Base-by-base conservation (phyloP, 2,797 vertebrate genomes). In the Pelobates cultripes region DNA sequence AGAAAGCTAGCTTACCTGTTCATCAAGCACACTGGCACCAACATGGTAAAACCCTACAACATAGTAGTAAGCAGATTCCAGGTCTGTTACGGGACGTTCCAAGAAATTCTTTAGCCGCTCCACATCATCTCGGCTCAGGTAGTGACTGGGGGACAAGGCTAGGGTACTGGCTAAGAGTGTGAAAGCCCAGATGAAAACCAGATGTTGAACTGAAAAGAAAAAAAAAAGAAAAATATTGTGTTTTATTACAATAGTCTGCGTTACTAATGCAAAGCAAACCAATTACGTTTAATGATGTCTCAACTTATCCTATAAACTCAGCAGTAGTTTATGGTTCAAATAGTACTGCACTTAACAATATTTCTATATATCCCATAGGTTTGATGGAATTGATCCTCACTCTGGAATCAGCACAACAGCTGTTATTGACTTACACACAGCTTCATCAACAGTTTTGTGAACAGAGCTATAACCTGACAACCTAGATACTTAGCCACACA, bases 21-120 rank as follows among this genome's bases (percentile, higher is more conserved):
- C 93, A 84, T 99, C 96, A 2, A 93, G 88, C 79, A 97, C 86
- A 12, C 89, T 85, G 4, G 86, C 85, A 47, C 96, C 96, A 7
- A 99, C 91, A 81, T 93, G 95, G 81, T 73, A 82, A 69, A 97
- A 93, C 6, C 98, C 98, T 8, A 97, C 90, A 0, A 97, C 89
- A 10, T 96, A 96, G 75, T 96, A 93, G 87, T 95, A 99, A 2
- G 96, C 96, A 2, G 95, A 91, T 86, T 96, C 95, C 85, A 99
- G 86, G 77, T 95, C 94, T 12, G 87, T 84, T 85, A 95, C 93
- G 0, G 95, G 95, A 64, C 94, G 94, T 86, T 93, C 93, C 85
- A 99, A 87, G 0, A 91, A 87, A 79, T 80, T 91, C 85, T 94
- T 93, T 79, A 99, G 91, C 84, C 97, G 92, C 57, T 92, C 93